Percentiles rank a stretch among this genome's conserved stretches.
Conservation (phyloP, 2,888 invertebrate species). For the Troides aeacus region DNA sequence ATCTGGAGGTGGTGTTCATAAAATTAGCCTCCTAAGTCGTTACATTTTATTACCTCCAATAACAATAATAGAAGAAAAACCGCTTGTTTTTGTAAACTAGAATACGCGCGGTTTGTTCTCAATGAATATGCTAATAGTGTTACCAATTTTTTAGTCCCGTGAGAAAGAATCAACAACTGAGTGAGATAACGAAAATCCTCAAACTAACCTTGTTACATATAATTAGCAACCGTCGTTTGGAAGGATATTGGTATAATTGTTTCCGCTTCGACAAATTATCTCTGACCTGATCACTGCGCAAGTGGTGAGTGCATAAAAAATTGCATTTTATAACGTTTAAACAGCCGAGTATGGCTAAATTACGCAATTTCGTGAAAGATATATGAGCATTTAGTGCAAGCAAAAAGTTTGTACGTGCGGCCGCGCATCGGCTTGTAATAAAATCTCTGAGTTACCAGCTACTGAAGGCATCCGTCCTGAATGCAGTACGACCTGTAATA, state of each 20-base stretch:
- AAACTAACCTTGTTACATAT: slow-evolving; percentile 34
- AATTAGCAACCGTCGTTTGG: slow-evolving; percentile 27
- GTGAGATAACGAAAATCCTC: slow-evolving; percentile 48
- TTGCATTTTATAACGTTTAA: slow-evolving; percentile 45
- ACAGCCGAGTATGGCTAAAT: slow-evolving; percentile 46
- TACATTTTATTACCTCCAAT: background rate
- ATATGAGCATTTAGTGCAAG: slow-evolving; percentile 57
- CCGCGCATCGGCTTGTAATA: slow-evolving; percentile 47
- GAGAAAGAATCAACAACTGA: slow-evolving; percentile 59
- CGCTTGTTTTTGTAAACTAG: slow-evolving; percentile 35
- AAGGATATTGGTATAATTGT: slow-evolving; percentile 41
- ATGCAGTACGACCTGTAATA: slow-evolving; percentile 15
- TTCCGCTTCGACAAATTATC: slow-evolving; percentile 45
- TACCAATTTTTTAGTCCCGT: slow-evolving; percentile 67
- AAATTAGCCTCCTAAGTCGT: background rate
- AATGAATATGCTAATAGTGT: slow-evolving; percentile 68
- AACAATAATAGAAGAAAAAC: slow-evolving; percentile 16
- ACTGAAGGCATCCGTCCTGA: slow-evolving; percentile 22
- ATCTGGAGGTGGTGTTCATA: background rate
- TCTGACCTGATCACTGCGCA: slow-evolving; percentile 14
- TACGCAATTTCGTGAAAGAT: slow-evolving; percentile 65
- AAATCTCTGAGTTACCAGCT: slow-evolving; percentile 45
- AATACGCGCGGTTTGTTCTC: slow-evolving; percentile 56
- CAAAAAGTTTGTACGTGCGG: slow-evolving; percentile 59
- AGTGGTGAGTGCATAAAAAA: slow-evolving; percentile 38